Percentiles rank a stretch among this genome's conserved stretches.
These are phyloP conservation scores for Yponomeuta sedellus DNA, from an alignment of 2,888 invertebrate species.

Conservation along the genomic window DNA sequence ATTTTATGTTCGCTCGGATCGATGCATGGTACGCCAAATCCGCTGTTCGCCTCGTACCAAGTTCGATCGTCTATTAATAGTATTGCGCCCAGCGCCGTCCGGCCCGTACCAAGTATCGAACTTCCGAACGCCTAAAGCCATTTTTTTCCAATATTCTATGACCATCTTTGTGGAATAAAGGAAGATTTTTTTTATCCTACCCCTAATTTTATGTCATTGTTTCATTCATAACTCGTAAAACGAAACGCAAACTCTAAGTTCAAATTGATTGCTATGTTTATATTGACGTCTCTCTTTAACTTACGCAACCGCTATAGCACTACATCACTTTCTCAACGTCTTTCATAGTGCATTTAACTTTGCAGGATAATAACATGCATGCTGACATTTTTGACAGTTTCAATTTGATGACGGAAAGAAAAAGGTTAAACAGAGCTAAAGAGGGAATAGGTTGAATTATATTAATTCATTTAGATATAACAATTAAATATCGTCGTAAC, in stretches of 20 bases:
- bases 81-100: too few relatives aligned
- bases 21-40: too few relatives aligned
- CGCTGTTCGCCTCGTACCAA: too few relatives aligned
- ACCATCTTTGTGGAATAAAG: too few relatives aligned
- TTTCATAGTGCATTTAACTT: background rate
- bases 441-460: conserved; percentile 63
- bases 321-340: background rate
- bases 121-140: too few relatives aligned
- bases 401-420: conserved; percentile 75
- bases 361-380: conserved; percentile 31
- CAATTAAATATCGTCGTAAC: conserved; percentile 28
- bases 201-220: background rate
- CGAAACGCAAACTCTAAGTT: background rate
- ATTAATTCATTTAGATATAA: conserved; percentile 39
- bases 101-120: too few relatives aligned
- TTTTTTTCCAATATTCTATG: too few relatives aligned
- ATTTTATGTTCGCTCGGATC: too few relatives aligned
- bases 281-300: background rate
- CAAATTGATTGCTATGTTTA: background rate
- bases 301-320: background rate
- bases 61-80: too few relatives aligned
- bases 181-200: too few relatives aligned
- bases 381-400: conserved; percentile 69
- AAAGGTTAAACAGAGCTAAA: conserved; percentile 72
- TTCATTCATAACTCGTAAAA: background rate